Percentiles rank a stretch among this genome's conserved stretches.
Evolutionary conservation across 2,113 vertebrate species (phyloP).

Genomic region (Poeciliopsis retropinna): DNA sequence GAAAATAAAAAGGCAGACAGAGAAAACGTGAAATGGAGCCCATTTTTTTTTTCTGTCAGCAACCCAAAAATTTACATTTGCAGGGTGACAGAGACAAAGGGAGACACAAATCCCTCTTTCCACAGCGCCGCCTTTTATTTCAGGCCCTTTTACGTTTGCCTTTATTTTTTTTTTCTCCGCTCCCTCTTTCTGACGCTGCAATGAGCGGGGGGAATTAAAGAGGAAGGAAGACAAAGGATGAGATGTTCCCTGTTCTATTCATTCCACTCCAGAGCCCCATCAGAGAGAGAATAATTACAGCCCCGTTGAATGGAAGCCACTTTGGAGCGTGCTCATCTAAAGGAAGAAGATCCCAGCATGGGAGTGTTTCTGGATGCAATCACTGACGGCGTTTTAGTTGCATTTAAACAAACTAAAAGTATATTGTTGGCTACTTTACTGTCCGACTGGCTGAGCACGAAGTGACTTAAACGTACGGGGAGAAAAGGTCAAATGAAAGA

Average conservation of each 20-base stretch:
- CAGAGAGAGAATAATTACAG: slow-evolving; percentile 62
- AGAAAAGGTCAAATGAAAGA: not conserved
- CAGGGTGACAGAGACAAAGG: slow-evolving; percentile 28
- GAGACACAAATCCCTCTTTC: slow-evolving; percentile 45
- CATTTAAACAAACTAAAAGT: not conserved
- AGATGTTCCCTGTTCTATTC: slow-evolving; percentile 56
- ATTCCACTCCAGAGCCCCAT: slow-evolving; percentile 48
- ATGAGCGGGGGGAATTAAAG: slow-evolving; percentile 50
- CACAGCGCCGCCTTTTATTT: slow-evolving; percentile 42
- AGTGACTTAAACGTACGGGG: not conserved
- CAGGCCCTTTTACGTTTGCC: slow-evolving; percentile 41
- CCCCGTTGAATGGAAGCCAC: slow-evolving; percentile 46
- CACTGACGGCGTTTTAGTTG: not conserved
- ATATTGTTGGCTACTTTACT: too few species aligned
- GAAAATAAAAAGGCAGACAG: slow-evolving; percentile 3
- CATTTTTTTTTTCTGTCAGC: slow-evolving; percentile 11
- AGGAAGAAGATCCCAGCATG: slow-evolving; percentile 28
- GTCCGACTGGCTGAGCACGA: not conserved
- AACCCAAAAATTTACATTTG: slow-evolving; percentile 46
- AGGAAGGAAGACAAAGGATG: slow-evolving; percentile 50
- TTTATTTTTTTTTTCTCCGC: slow-evolving; percentile 24
- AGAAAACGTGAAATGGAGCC: slow-evolving; percentile 6
- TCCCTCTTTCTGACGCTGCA: slow-evolving; percentile 23
- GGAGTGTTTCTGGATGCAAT: slow-evolving; percentile 12
- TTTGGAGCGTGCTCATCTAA: slow-evolving; percentile 21